Conservation (phyloP, 2,113 vertebrate species). For the Nycticebus coucang region DNA sequence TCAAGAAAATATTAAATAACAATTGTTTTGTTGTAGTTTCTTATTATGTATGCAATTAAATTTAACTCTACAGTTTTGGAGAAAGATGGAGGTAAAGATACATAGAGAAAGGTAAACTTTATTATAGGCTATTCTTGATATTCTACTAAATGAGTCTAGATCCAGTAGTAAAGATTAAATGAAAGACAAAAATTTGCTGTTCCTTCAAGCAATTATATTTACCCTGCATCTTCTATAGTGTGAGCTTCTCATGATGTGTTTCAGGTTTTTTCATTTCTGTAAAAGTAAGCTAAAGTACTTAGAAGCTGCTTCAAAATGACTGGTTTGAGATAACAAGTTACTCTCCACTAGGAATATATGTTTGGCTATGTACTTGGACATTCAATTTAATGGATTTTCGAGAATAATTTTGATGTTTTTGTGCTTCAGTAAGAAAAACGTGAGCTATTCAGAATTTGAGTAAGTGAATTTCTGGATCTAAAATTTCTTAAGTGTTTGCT, state of each 20-base stretch:
- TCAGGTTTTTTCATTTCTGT: background rate
- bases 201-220: background rate
- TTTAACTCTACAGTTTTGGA: background rate
- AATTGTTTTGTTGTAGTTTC: background rate
- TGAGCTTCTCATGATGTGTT: background rate
- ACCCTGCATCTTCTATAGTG: background rate
- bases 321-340: background rate
- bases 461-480: background rate
- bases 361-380: accelerated
- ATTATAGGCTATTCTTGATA: background rate
- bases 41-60: background rate
- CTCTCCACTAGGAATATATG: background rate
- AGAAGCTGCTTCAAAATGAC: background rate
- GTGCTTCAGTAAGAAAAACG: background rate
- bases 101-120: background rate
- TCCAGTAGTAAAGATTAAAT: background rate
- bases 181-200: background rate
- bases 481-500: background rate
- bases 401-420: background rate
- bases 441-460: background rate
- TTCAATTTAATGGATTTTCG: background rate
- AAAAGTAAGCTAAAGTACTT: background rate
- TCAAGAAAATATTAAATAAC: background rate
- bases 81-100: background rate
- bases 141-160: background rate